Evolutionary conservation across 1,140 invertebrate genomes (phyloP).

Genomic region (Micrasema longulum): DNA sequence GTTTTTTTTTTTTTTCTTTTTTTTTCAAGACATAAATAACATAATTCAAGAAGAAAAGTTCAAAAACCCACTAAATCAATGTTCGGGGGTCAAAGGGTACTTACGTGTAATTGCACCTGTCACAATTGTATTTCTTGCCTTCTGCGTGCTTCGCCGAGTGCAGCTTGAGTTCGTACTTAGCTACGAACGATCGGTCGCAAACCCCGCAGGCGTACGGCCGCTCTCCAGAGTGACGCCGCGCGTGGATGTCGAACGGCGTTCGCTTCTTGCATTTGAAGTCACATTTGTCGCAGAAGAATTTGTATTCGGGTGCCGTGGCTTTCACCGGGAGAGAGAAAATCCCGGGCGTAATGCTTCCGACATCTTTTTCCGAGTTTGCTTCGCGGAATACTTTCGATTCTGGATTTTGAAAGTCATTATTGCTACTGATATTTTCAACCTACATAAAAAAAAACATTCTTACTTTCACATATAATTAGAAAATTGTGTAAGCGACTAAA

Average conservation of each 20-base stretch:
- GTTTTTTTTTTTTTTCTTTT: too few relatives aligned
- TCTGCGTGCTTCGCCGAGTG: conserved; percentile 39
- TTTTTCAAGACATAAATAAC: too few relatives aligned
- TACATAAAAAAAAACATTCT: neutral
- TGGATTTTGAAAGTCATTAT: neutral
- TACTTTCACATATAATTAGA: too few relatives aligned
- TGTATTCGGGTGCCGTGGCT: conserved; percentile 28
- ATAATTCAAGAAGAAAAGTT: neutral
- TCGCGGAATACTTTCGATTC: neutral
- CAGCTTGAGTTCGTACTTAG: conserved; percentile 46
- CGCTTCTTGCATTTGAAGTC: conserved; percentile 43
- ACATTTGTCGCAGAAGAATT: conserved; percentile 47
- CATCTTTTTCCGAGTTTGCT: neutral
- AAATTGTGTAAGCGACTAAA: too few relatives aligned
- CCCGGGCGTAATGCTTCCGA: neutral
- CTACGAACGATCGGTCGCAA: conserved; percentile 39
- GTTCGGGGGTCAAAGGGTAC: neutral
- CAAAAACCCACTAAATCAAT: neutral
- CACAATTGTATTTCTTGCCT: conserved; percentile 23
- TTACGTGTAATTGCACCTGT: conserved; percentile 42
- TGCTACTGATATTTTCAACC: neutral
- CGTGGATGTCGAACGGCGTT: conserved; percentile 47
- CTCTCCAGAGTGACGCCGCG: conserved; percentile 38
- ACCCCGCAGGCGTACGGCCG: conserved; percentile 35
- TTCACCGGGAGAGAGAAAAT: conserved; percentile 12